phyloP scores from a whole-genome alignment of 2,888 invertebrate species.

The Anoncus sp. region DNA sequence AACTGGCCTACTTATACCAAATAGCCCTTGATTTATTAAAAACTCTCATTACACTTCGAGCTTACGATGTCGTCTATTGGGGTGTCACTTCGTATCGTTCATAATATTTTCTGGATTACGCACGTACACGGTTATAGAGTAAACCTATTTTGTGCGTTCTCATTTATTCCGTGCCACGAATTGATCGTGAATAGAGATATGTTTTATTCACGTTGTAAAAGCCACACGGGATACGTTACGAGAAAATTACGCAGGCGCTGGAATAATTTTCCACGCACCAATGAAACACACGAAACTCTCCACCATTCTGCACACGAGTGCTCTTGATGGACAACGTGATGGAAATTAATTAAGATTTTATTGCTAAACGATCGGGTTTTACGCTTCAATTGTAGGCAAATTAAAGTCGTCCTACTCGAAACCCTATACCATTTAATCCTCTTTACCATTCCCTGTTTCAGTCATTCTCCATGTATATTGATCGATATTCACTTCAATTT shows the following conservation, averaged over 20 bases:
- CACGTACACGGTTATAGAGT: neutral
- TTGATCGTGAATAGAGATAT: conserved; percentile 3
- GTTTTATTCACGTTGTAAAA: neutral
- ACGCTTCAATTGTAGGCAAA: conserved; percentile 1
- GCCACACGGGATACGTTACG: neutral
- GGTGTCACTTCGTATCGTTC: neutral
- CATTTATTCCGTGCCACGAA: neutral
- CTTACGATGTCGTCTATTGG: neutral
- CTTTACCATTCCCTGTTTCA: neutral
- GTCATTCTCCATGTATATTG: neutral
- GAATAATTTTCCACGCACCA: conserved; percentile 5
- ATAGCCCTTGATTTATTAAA: conserved; percentile 26
- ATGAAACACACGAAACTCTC: neutral
- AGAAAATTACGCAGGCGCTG: neutral
- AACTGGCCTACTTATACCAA: conserved; percentile 41
- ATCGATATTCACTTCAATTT: neutral
- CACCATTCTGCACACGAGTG: neutral
- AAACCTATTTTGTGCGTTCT: neutral
- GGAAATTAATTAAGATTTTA: conserved; percentile 15
- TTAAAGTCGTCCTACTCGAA: conserved; percentile 2
- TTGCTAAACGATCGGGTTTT: conserved; percentile 3
- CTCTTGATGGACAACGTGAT: neutral
- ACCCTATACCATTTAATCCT: neutral
- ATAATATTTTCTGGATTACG: conserved; percentile 1
- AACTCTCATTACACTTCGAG: neutral